Conservation (phyloP, 2,888 invertebrate genomes). For the Andrena dorsata region DNA sequence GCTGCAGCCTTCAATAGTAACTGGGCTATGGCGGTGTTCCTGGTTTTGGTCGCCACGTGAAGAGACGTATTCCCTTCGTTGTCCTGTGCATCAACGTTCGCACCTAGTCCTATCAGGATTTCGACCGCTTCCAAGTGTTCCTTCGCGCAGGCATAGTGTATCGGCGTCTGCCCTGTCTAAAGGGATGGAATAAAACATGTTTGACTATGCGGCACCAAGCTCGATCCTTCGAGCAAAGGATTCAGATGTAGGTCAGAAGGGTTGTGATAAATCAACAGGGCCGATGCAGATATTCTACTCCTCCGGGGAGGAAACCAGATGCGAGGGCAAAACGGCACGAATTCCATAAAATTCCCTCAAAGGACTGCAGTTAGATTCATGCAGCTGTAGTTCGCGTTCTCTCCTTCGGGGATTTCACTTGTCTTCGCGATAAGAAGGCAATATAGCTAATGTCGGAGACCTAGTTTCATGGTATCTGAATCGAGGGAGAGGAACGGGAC, state of each 20-base stretch:
- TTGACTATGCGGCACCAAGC: background rate
- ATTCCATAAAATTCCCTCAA: conserved; percentile 41
- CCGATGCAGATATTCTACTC: background rate
- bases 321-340: background rate
- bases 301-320: conserved; percentile 8
- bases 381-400: conserved; percentile 12
- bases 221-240: background rate
- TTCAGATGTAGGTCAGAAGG: background rate
- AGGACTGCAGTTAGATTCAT: conserved; percentile 41
- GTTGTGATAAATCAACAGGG: background rate
- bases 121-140: conserved; percentile 88
- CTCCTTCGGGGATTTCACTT: conserved; percentile 55
- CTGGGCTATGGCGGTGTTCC: conserved; percentile 91
- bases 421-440: conserved; percentile 57
- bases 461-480: conserved; percentile 49
- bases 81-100: conserved; percentile 90
- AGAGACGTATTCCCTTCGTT: conserved; percentile 90
- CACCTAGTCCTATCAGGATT: conserved; percentile 87
- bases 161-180: conserved; percentile 88
- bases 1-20: conserved; percentile 90
- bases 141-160: conserved; percentile 90
- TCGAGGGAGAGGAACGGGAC: conserved; percentile 9
- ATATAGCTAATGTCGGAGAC: conserved; percentile 46
- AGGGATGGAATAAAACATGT: conserved; percentile 45
- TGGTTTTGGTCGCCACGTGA: conserved; percentile 91